Evolutionary conservation across 2,888 invertebrate species (phyloP).

Genomic region (Meta bourneti): DNA sequence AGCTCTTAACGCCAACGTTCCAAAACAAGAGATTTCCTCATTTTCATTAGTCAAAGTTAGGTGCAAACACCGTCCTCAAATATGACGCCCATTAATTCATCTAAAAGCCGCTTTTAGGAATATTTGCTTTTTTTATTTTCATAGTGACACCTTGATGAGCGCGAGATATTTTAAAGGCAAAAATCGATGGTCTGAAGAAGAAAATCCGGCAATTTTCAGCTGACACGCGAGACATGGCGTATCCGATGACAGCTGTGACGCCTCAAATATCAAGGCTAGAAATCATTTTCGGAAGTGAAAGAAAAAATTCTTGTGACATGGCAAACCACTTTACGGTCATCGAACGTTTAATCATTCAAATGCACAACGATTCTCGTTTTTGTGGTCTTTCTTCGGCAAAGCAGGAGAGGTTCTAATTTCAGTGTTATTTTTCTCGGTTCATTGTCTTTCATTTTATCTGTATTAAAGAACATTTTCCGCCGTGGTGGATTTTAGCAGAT

Average conservation of each 20-base stretch:
- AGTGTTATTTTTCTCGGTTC: neutral
- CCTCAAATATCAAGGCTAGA: conserved; percentile 41
- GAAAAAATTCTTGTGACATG: conserved; percentile 34
- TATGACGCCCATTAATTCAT: too few species aligned
- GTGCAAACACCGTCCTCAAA: too few species aligned
- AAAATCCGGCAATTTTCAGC: conserved; percentile 5
- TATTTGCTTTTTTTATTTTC: neutral
- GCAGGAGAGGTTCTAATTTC: conserved; percentile 2
- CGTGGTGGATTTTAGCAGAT: too few species aligned
- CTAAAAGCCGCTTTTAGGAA: too few species aligned
- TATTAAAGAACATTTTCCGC: neutral
- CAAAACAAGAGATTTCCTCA: too few species aligned
- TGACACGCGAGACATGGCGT: conserved; percentile 6
- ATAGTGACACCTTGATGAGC: conserved; percentile 19
- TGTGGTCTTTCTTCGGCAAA: conserved; percentile 36
- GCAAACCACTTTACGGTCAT: conserved; percentile 48
- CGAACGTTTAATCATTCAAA: conserved; percentile 57
- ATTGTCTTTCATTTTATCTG: conserved; percentile 16
- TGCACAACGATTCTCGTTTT: conserved; percentile 15
- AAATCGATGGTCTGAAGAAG: conserved; percentile 11
- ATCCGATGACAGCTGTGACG: conserved; percentile 45
- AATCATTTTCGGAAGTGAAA: conserved; percentile 31
- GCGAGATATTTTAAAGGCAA: conserved; percentile 21
- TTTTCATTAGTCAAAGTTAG: too few species aligned
- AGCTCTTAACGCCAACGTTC: too few species aligned